Base-by-base conservation (phyloP, 2,797 vertebrate species). In the Microchirus variegatus region DNA sequence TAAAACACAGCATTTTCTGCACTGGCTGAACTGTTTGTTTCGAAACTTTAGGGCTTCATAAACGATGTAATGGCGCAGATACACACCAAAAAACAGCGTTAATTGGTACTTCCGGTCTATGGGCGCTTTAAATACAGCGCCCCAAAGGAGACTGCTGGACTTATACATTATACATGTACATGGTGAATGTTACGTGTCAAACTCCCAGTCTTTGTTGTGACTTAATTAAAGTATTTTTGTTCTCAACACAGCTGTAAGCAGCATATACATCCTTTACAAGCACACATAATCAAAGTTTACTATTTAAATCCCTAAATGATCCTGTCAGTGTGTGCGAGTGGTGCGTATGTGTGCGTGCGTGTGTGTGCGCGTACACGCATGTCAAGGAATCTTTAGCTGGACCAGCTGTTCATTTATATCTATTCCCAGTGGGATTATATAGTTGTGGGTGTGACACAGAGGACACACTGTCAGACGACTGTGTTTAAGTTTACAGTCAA, bases 401-500 rank as follows among this genome's bases (percentile, higher is more conserved):
- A 74, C 53, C 80, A 83, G 56, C 80, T 80, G 76, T 37, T 63
- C 15, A 14, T 40, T 17, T 31, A 59, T 10, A 52, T 54, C 35
- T 0, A 13, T 42, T 17, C 59, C 53, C 60, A 12, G 15, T 1
- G 22, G 62, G 54, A 54, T 60, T 47, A 10, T 14, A 31, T 16
- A 22, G 37, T 59, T 55, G 19, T 11, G 36, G 53, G 51, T 44
- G 71, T 57, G 54, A 42, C 46, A 53, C 37, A 19, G 38, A 46
- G 14, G 10, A 52, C 11, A 36, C 63, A 58, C 19, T 48, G 44
- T 55, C 13, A 35, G 15, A 43, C 18, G 38, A 35, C 12, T 44
- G 22, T 13, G 15, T 14, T 2, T 14, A 41, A 17, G n/a, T 19
- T 6, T 16, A 12, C 15, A 10, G 5, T 44, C 3, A 53, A 41